Conservation (phyloP, 2,888 invertebrate species). For the Clostera curtula region DNA sequence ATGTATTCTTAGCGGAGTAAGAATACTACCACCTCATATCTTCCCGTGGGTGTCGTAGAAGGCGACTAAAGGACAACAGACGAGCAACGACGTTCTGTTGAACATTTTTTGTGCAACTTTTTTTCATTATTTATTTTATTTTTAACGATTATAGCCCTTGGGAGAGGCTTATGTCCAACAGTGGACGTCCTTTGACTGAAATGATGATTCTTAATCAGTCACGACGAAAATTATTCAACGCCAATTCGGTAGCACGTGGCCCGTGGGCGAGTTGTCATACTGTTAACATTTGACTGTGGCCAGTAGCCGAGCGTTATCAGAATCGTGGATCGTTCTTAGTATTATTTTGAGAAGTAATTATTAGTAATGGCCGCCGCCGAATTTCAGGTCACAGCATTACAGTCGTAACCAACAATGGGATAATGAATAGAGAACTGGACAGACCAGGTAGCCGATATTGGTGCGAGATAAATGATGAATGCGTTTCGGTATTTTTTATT, state of each 20-base stretch:
- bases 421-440: slow-evolving; percentile 69
- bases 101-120: too few relatives aligned
- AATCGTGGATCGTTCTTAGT: slow-evolving; percentile 66
- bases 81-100: too few relatives aligned
- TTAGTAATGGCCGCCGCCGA: slow-evolving; percentile 68
- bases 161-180: too few relatives aligned
- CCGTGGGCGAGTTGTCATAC: slow-evolving; percentile 19
- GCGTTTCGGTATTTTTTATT: slow-evolving; percentile 50
- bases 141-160: too few relatives aligned
- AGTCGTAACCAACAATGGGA: slow-evolving; percentile 47
- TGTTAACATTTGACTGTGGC: slow-evolving; percentile 24
- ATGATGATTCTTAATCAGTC: too few relatives aligned
- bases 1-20: too few relatives aligned
- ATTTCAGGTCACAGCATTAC: slow-evolving; percentile 61
- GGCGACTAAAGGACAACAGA: too few relatives aligned
- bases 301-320: slow-evolving; percentile 49
- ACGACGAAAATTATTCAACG: background rate
- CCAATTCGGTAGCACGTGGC: slow-evolving; percentile 2
- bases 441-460: slow-evolving; percentile 63
- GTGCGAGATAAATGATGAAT: slow-evolving; percentile 61
- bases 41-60: too few relatives aligned
- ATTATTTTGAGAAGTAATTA: slow-evolving; percentile 75
- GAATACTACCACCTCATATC: too few relatives aligned
- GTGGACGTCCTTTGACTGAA: too few relatives aligned
- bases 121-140: too few relatives aligned